A percentile compares a stretch with the other conserved stretches of the same genome.
phyloP scores from a whole-genome alignment of 1,140 invertebrate genomes.

The Nixonia krombeini region DNA sequence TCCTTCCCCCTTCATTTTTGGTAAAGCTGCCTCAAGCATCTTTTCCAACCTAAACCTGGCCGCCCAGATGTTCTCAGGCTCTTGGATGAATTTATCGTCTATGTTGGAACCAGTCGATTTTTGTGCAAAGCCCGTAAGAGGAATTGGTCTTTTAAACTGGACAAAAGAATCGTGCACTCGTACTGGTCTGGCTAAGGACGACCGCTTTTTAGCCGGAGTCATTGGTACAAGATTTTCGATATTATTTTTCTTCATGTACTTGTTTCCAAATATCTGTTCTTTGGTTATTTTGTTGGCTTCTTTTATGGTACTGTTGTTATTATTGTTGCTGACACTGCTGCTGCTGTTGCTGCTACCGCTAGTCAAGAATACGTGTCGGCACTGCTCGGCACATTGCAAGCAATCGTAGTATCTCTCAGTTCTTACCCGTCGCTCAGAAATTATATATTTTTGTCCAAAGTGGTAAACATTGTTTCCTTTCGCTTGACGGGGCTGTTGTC shows the following conservation, averaged over 20 bases:
- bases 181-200: slow-evolving; percentile 63
- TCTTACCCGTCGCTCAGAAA: slow-evolving; percentile 50
- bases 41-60: slow-evolving; percentile 63
- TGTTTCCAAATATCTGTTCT: slow-evolving; percentile 9
- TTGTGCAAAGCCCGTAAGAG: slow-evolving; percentile 3
- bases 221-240: slow-evolving; percentile 12
- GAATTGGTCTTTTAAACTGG: slow-evolving; percentile 45
- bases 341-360: slow-evolving; percentile 52
- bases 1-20: slow-evolving; percentile 54
- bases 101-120: too few relatives aligned
- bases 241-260: background rate
- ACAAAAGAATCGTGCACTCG: slow-evolving; percentile 61
- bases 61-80: slow-evolving; percentile 54
- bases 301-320: slow-evolving; percentile 19
- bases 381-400: slow-evolving; percentile 68
- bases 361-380: slow-evolving; percentile 58
- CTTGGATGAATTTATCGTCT: slow-evolving; percentile 35
- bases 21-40: slow-evolving; percentile 61
- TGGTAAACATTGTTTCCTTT: slow-evolving; percentile 33
- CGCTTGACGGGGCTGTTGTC: slow-evolving; percentile 72
- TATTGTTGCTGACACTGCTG: slow-evolving; percentile 26
- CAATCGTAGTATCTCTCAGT: slow-evolving; percentile 70
- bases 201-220: slow-evolving; percentile 59
- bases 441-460: background rate
- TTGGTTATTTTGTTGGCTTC: slow-evolving; percentile 15